Evolutionary conservation across 2,888 invertebrate species (phyloP).

Genomic region (Archaeoteleia sp.): DNA sequence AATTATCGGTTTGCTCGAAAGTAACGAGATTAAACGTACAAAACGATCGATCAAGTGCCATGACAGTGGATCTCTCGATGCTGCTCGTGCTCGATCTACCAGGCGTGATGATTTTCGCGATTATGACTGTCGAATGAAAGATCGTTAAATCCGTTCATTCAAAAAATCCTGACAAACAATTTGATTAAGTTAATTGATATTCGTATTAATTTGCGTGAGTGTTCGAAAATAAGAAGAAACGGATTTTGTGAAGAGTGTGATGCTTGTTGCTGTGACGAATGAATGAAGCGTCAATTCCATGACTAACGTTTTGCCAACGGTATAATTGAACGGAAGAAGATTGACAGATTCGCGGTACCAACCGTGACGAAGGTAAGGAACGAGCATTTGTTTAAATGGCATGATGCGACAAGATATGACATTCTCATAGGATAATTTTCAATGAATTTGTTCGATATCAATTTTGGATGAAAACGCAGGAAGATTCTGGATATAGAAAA

Average conservation of each 20-base stretch:
- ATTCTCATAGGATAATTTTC: background rate
- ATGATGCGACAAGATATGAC: background rate
- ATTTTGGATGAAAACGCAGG: too few species aligned
- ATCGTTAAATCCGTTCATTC: conserved; percentile 25
- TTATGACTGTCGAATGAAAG: conserved; percentile 36
- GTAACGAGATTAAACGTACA: conserved; percentile 27
- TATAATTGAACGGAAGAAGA: conserved; percentile 19
- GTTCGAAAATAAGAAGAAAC: conserved; percentile 12
- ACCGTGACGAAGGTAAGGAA: conserved; percentile 68
- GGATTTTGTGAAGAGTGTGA: conserved; percentile 28
- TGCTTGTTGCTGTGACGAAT: conserved; percentile 22
- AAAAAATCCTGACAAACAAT: conserved; percentile 40
- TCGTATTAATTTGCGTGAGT: conserved; percentile 41
- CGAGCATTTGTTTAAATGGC: conserved; percentile 26
- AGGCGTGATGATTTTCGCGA: conserved; percentile 36
- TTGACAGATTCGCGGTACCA: conserved; percentile 65
- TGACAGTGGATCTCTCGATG: conserved; percentile 41
- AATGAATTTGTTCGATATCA: too few species aligned
- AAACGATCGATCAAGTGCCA: conserved; percentile 43
- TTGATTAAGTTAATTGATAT: conserved; percentile 41
- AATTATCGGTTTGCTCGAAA: conserved; percentile 20
- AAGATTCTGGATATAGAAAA: too few species aligned
- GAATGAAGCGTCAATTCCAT: conserved; percentile 25
- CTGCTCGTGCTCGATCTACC: conserved; percentile 29
- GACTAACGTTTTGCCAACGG: conserved; percentile 21